Conservation (phyloP, 2,888 invertebrate genomes). For the Mamestra brassicae region DNA sequence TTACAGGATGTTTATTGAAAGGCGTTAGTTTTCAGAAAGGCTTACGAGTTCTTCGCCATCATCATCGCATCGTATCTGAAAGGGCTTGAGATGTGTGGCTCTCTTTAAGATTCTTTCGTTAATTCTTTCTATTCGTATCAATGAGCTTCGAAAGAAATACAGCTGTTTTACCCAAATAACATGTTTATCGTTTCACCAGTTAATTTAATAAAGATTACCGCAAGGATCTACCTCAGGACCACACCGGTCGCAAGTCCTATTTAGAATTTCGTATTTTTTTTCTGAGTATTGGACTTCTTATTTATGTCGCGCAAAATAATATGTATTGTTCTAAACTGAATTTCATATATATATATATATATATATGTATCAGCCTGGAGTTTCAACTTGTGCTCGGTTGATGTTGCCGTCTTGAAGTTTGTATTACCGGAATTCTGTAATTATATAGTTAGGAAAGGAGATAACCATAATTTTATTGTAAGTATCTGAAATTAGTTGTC, state of each 20-base stretch:
- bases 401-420: not conserved
- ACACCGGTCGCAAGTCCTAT: not conserved
- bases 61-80: not conserved
- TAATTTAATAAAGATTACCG: not conserved
- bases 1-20: not conserved
- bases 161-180: not conserved
- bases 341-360: not conserved
- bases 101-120: not conserved
- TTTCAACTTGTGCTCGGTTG: not conserved
- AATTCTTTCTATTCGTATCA: not conserved
- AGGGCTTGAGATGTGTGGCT: not conserved
- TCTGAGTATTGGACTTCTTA: not conserved
- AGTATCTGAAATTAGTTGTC: not conserved
- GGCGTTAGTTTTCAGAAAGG: constrained; percentile 6
- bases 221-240: constrained; percentile 15
- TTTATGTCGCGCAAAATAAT: no score
- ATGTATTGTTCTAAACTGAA: not conserved
- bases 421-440: not conserved
- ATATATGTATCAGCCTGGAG: not conserved
- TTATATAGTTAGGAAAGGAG: no score
- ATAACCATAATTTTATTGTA: no score
- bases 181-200: not conserved
- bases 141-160: not conserved
- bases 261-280: not conserved
- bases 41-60: not conserved